Conservation (phyloP, 1,140 invertebrate genomes). For the Bombus confusus region DNA sequence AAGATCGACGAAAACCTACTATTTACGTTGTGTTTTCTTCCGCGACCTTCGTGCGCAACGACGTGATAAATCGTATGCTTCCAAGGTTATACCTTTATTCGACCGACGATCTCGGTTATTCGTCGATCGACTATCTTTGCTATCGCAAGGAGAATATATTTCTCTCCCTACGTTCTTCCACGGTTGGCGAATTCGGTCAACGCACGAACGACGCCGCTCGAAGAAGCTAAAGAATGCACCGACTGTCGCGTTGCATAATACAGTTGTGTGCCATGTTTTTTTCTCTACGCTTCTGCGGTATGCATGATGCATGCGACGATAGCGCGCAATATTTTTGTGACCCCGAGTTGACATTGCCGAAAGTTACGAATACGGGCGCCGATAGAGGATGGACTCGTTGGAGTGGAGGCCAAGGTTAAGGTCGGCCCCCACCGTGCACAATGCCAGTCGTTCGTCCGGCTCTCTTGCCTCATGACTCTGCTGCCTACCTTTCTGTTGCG, state of each 20-base stretch:
- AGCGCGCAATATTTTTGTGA: slow-evolving; percentile 71
- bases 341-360: slow-evolving; percentile 75
- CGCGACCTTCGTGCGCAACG: no score
- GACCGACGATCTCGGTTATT: background rate
- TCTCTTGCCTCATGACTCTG: background rate
- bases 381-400: slow-evolving; percentile 50
- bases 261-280: background rate
- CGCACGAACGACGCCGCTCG: background rate
- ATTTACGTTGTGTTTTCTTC: no score
- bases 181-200: slow-evolving; percentile 32
- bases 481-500: background rate
- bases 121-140: no score
- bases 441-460: background rate
- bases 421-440: slow-evolving; percentile 49
- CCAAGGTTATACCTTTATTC: no score
- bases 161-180: background rate
- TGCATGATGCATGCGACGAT: background rate
- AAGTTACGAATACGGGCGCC: slow-evolving; percentile 71
- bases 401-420: slow-evolving; percentile 73
- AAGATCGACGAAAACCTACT: no score
- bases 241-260: slow-evolving; percentile 40
- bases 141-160: background rate
- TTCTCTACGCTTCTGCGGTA: background rate
- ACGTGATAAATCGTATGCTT: no score
- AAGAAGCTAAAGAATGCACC: background rate